Base-by-base conservation (phyloP, 2,888 invertebrate species). In the Graphium colonna region DNA sequence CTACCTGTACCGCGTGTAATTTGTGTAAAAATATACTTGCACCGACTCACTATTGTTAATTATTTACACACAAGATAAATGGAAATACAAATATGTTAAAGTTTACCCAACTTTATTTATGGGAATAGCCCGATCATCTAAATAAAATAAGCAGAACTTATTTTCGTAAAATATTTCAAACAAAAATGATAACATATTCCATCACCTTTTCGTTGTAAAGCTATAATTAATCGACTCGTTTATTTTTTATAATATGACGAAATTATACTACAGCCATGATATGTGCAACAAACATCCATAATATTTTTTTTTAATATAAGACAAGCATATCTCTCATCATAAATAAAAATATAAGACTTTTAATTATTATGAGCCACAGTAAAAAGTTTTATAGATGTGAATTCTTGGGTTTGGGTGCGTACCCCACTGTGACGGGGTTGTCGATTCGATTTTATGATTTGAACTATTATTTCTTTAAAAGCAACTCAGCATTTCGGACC, bases 401-500 rank as follows among this genome's bases (percentile, higher is more conserved):
- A 82, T 83, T 84, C 80, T 73, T 77, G 72, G 67, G 70, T 69
- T 63, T 65, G 64, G 61, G 60, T 47, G 61, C 62, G 78, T 73
- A 77, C 71, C 85, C 86, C 79, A 82, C 83, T 81, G 86, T 49
- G 85, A 57, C 71, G 73, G 77, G 76, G 75, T 72, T 68, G 73
- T 66, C 64, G 71, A 68, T 68, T 67, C 65, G 64, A 62, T 66
- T 68, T 65, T 52, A 52, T 52, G 42, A 43, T 42, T 36, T 48
- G 12, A 17, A 38, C 28, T 36, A 52, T 42, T 43, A 43, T 38
- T 52, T 38, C 36, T 10, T 26, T 4, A 0, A 21, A 17, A 31
- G 5, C 12, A 16, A 18, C 12, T 15, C n/a, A 18, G 18, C 17
- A 46, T 45, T 49, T 53, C 53, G 41, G 48, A 40, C 44, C 50